Evolutionary conservation across 2,113 vertebrate genomes (phyloP).

Genomic region (Dissostichus mawsoni): DNA sequence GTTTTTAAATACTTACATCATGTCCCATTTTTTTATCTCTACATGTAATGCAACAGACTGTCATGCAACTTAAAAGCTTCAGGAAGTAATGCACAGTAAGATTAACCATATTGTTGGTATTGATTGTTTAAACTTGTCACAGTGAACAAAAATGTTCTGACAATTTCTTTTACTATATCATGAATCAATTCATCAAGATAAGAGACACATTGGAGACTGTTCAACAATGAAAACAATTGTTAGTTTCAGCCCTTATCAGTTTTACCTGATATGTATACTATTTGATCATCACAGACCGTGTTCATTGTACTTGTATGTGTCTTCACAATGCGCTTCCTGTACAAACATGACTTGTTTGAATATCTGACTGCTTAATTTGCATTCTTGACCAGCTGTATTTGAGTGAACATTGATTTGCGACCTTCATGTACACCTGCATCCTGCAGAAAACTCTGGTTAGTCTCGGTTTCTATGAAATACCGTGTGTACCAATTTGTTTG

Average conservation of each 20-base stretch:
- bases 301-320: neutral
- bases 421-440: neutral
- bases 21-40: no score
- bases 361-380: slow-evolving; percentile 38
- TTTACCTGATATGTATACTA: neutral
- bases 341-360: slow-evolving; percentile 29
- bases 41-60: no score
- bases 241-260: neutral
- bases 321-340: neutral
- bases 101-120: no score
- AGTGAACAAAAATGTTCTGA: no score
- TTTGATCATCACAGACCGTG: neutral
- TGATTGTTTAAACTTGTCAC: no score
- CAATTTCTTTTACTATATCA: no score
- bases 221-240: neutral
- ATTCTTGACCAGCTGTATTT: neutral
- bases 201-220: no score
- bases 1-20: no score
- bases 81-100: no score
- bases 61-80: no score
- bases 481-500: neutral
- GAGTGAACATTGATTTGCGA: no score
- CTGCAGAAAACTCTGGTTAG: neutral
- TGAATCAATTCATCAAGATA: no score
- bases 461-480: neutral